Base-by-base conservation (phyloP, 2,797 vertebrate genomes). In the Pterois miles region DNA sequence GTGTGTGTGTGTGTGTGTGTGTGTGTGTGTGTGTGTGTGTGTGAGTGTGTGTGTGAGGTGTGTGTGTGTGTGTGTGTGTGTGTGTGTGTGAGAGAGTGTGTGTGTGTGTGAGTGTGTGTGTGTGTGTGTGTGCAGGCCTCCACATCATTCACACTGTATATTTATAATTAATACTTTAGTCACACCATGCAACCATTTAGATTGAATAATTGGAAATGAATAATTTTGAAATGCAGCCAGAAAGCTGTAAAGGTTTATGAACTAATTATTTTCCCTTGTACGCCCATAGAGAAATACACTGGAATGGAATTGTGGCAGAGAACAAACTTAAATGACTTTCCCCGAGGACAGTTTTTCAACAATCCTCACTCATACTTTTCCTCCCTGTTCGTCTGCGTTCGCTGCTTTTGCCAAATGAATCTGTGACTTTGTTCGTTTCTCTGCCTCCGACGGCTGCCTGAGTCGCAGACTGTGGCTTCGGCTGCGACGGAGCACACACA, bases 261-360 rank as follows among this genome's bases (percentile, higher is more conserved):
- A 84, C 80, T 84, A 81, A 89, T 91, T 90, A 89, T 84, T 86
- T 87, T 9, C 65, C 33, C 63, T 60, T 56, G 69, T 78, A 23
- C 18, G 48, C 65, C 80, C 73, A 80, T 59, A 20, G 82, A 90
- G 80, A 73, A 81, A 83, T 70, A 64, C 67, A 23, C 63, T 58
- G 78, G 50, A 81, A 69, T 79, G 68, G 81, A 82, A 84, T 52
- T 11, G 57, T 64, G 66, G 66, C 66, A 68, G 71, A 71, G 81
- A 89, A 78, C 59, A 81, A 87, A 88, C 63, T 82, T 59, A 85
- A 88, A 86, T 71, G 82, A 79, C 81, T 88, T 89, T 90, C 84
- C 85, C 76, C n/a, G 62, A 63, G 86, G 84, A 88, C 71, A 40
- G 62, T 25, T 25, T 83, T 86, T 85, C 82, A 83, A 65, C 85